phyloP scores from a whole-genome alignment of 2,888 invertebrate species.

The Chrysodeixis includens region DNA sequence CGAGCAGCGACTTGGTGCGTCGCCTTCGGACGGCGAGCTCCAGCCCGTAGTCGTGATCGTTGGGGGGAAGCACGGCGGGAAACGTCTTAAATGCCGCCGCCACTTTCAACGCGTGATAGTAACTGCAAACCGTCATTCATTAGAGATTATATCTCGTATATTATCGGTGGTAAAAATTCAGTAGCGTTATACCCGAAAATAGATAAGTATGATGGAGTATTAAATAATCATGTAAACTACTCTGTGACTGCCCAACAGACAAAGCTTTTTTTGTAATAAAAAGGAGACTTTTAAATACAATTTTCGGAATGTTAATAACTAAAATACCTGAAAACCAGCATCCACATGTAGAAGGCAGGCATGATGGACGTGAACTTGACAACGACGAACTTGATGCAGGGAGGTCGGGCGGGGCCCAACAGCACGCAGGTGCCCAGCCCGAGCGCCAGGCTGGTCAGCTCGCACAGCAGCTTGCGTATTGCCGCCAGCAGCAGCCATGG shows the following conservation, averaged over 20 bases:
- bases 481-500: constrained; percentile 88
- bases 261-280: too few relatives aligned
- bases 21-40: constrained; percentile 84
- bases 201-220: too few relatives aligned
- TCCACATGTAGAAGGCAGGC: constrained; percentile 87
- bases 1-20: constrained; percentile 82
- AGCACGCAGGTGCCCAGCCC: constrained; percentile 85
- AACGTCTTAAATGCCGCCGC: constrained; percentile 78
- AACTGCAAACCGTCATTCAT: constrained; percentile 62
- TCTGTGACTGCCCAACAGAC: too few relatives aligned
- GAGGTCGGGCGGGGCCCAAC: constrained; percentile 80
- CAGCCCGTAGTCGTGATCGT: constrained; percentile 77
- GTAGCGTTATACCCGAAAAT: too few relatives aligned
- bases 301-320: too few relatives aligned
- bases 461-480: constrained; percentile 82
- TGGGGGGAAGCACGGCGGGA: constrained; percentile 65
- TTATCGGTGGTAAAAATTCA: too few relatives aligned
- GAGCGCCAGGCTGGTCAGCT: constrained; percentile 80
- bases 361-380: constrained; percentile 80
- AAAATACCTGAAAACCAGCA: constrained; percentile 80
- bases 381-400: constrained; percentile 86
- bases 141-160: too few relatives aligned
- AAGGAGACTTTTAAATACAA: too few relatives aligned
- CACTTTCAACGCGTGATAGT: constrained; percentile 79
- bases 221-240: too few relatives aligned